These are phyloP conservation scores for Achlya flavicornis DNA, from an alignment of 2,888 invertebrate species.

Conservation along the genomic window DNA sequence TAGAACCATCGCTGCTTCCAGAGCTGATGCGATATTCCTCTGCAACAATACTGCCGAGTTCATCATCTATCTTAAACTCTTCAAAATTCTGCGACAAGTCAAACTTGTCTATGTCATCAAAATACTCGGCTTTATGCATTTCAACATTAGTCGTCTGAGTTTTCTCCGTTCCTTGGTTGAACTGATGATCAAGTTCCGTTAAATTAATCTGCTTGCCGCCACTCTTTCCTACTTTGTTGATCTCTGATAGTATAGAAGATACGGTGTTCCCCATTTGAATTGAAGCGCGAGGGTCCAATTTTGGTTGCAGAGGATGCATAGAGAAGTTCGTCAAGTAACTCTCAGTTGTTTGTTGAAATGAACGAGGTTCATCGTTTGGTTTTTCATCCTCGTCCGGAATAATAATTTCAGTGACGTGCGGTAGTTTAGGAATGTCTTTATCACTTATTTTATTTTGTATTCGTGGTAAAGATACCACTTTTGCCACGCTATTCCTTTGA, in stretches of 20 bases:
- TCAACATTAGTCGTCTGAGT: conserved; percentile 53
- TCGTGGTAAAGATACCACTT: conserved; percentile 73
- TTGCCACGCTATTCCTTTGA: conserved; percentile 75
- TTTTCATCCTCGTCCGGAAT: conserved; percentile 86
- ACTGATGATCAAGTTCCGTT: conserved; percentile 75
- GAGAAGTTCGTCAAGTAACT: conserved; percentile 73
- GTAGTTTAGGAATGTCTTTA: conserved; percentile 88
- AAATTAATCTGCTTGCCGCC: conserved; percentile 74
- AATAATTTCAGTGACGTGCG: conserved; percentile 89
- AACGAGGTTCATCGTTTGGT: conserved; percentile 63
- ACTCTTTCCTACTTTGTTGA: conserved; percentile 79
- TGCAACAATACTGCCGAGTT: conserved; percentile 80
- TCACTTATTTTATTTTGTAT: conserved; percentile 78
- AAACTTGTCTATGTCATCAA: conserved; percentile 84
- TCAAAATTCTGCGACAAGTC: conserved; percentile 91
- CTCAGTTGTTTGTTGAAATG: conserved; percentile 65
- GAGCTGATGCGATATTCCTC: conserved; percentile 82
- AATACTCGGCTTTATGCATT: conserved; percentile 73
- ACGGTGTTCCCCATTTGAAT: conserved; percentile 86
- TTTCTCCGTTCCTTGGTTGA: conserved; percentile 65
- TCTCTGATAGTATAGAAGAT: conserved; percentile 84
- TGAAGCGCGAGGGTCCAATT: conserved; percentile 79
- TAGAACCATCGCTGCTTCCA: conserved; percentile 77
- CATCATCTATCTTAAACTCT: conserved; percentile 91
- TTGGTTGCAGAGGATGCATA: conserved; percentile 73